Evolutionary conservation across 2,113 vertebrate genomes (phyloP), one percentile per base, ranked within the genome.

Genomic region (Phrynosoma platyrhinos): DNA sequence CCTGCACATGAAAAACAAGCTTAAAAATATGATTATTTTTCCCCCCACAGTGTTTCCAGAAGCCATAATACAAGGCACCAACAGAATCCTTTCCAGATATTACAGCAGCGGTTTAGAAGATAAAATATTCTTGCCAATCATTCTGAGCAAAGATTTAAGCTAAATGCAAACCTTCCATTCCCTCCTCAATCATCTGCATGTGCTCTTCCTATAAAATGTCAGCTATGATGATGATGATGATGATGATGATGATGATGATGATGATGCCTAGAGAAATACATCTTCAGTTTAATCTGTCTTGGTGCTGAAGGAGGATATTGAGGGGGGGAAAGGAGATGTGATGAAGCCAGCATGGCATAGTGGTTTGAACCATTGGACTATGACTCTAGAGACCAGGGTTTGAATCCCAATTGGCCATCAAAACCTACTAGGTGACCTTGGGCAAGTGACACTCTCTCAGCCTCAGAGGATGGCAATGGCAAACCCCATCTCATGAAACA

Each of bases 91-190:
- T 83, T 55, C 69, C 83, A 77, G 82, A 90, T 85, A 81, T 72
- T 90, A 91, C 79, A 91, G 72, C 79, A 91, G 72, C 62, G 79
- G 71, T 30, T 79, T 93, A 80, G 84, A 90, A 92, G 82, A 94
- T 53, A 88, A 86, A 79, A 90, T 76, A 77, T 3, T 79, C 47
- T 76, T 86, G 74, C 88, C 91, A 91, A 47, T 91, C 83, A 91
- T 62, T 90, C 77, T 0, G 47, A 87, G 90, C 72, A 90, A 74
- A 77, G 53, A 87, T 58, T 87, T 64, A 80, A 23, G 79, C 55
- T 76, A 81, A 36, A 36, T 36, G 36, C 36, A 36, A 16, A 20
- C 23, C 36, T 55, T 55, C 30, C 27, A 16, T 71, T 30, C 42
- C 25, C 36, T 82, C 85, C 90, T 53, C 74, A 90, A 92, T 47